phyloP scores from a whole-genome alignment of 2,113 vertebrate species.

The Oophaga pumilio region DNA sequence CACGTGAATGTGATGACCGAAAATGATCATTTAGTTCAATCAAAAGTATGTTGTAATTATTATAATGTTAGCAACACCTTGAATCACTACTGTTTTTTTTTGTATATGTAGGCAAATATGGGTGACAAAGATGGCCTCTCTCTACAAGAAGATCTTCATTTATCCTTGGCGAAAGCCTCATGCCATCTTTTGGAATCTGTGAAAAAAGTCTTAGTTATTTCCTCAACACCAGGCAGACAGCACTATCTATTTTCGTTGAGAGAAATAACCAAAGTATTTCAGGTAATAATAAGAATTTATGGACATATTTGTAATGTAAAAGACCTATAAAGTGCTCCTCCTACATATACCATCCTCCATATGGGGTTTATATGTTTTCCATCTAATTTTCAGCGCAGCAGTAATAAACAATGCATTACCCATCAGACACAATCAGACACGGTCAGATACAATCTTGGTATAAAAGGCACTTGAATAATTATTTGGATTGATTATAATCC shows the following conservation, averaged over 20 bases:
- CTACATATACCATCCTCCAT: too few relatives aligned
- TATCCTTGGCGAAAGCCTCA: slow-evolving; percentile 43
- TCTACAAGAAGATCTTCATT: slow-evolving; percentile 50
- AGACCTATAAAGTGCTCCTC: background rate
- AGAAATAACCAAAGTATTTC: slow-evolving; percentile 54
- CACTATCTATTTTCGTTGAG: slow-evolving; percentile 53
- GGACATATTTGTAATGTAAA: background rate
- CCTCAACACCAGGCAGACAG: slow-evolving; percentile 48
- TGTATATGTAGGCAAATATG: slow-evolving; percentile 53
- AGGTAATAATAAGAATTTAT: slow-evolving; percentile 30
- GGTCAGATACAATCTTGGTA: too few relatives aligned
- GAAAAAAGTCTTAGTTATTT: slow-evolving; percentile 46
- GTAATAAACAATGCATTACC: too few relatives aligned
- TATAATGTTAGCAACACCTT: too few relatives aligned
- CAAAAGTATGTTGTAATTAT: too few relatives aligned
- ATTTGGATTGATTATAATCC: too few relatives aligned
- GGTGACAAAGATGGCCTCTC: slow-evolving; percentile 50
- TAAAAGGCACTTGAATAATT: too few relatives aligned
- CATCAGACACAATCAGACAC: too few relatives aligned
- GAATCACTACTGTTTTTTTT: background rate
- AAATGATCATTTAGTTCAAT: too few relatives aligned
- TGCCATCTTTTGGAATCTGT: slow-evolving; percentile 51
- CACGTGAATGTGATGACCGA: too few relatives aligned
- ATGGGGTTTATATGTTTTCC: too few relatives aligned
- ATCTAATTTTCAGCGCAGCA: too few relatives aligned